Percentiles rank a stretch among this genome's conserved stretches.
Conservation (phyloP, 2,888 invertebrate species). For the Didymodactylos carnosus region DNA sequence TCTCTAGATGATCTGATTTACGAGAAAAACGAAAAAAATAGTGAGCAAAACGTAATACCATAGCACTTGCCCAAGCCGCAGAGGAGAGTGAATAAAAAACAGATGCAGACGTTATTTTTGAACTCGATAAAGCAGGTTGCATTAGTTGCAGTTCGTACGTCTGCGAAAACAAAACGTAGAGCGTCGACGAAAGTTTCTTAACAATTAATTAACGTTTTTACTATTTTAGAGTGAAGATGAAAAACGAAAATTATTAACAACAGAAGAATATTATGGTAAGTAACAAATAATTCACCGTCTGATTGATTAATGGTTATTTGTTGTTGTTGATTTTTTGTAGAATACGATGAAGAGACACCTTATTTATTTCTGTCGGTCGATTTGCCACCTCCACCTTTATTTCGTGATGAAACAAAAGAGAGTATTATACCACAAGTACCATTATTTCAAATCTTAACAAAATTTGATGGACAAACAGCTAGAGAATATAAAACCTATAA, state of each 20-base stretch:
- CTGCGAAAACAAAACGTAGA: no score
- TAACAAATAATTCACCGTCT: not conserved
- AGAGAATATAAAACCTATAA: constrained; percentile 99
- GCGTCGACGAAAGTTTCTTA: no score
- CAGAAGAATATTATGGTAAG: constrained; percentile 55
- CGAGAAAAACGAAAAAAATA: no score
- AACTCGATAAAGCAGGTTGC: no score
- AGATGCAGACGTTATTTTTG: no score
- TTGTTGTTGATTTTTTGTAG: not conserved
- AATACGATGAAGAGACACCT: constrained; percentile 14
- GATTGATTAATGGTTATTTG: not conserved
- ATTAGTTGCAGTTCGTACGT: no score
- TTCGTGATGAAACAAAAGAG: constrained; percentile 87
- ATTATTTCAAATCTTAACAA: constrained; percentile 69
- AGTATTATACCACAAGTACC: constrained; percentile 96
- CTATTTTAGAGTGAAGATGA: constrained; percentile 55
- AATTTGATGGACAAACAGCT: constrained; percentile 81
- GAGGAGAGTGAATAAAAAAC: no score
- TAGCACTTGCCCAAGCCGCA: no score
- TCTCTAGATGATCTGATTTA: no score
- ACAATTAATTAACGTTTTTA: no score
- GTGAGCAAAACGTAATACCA: no score
- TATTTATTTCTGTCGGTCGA: constrained; percentile 78
- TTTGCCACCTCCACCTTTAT: constrained; percentile 76
- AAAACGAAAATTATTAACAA: constrained; percentile 52